Evolutionary conservation across 92 coral and sea anemone species (phyloP), one percentile per base, ranked within the genome.

Genomic region (Porites divaricata): DNA sequence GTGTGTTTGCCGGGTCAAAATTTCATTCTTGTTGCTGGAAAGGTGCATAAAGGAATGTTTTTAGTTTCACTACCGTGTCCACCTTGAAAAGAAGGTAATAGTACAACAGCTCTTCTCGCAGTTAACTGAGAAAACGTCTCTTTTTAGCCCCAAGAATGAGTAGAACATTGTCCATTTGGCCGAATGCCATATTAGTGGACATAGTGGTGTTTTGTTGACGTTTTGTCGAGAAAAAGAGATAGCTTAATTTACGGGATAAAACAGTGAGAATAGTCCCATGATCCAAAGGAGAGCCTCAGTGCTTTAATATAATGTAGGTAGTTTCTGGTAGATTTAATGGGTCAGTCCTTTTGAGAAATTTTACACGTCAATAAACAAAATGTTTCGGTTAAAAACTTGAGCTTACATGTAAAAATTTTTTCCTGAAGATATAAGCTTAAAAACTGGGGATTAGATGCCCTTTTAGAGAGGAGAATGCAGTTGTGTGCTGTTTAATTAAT

Each of bases 21-120:
- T 68, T 68, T 68, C 49, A 20, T 45, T 71, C 75, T n/a, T 71
- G 24, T 24, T 49, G 58, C 63, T 74, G 14, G 78, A 6, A 16
- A 23, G 65, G 7, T 11, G 15, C 1, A 49, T 49, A 10, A 16
- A 17, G n/a, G 16, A 14, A 12, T 10, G 21, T 21, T 11, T 17
- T 25, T 5, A 20, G 81, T 61, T 77, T 63, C 56, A 12, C 24
- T 35, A 28, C 26, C 19, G n/a, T 14, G 17, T 45, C 48, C 19
- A 28, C 59, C 10, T 54, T 54, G 59, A 54, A 1, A 54, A 8
- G 14, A 11, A 54, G 59, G 14, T 54, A 11, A 54, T 9, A 54
- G 1, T 54, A 4, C 16, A 15, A 35, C 6, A 35, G 17, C 59
- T 2, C 59, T 11, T 54, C 14, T 15, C 59, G 59, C 59, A 54